Evolutionary conservation across 1,140 invertebrate genomes (phyloP), one percentile per base, ranked within the genome.

Genomic region (Lasioglossum albipes): DNA sequence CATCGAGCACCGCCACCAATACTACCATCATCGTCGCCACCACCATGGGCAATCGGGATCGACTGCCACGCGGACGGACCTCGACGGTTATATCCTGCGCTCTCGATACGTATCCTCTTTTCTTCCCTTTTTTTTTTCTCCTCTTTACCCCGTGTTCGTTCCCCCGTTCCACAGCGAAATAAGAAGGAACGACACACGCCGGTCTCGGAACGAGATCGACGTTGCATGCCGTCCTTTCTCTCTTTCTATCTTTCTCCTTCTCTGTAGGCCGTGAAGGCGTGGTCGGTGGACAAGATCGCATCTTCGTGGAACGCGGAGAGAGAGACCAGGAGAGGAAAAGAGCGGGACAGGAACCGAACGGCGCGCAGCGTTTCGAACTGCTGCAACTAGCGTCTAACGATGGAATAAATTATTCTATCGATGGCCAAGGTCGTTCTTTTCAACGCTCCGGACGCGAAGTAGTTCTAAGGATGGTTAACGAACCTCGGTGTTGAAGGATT

Each of bases 281-380:
- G 88, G 90, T 88, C 85, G 84, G 89, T 90, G 86, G 88, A 89
- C 89, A 88, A 91, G 90, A 91, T 91, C 87, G 89, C 87, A 89
- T 89, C 89, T 90, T 89, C 89, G 84, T 84, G 82, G 76, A 87
- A 88, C 87, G 87, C 84, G 64, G 84, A 79, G 84, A 87, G 86
- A 86, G 86, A 79, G 68, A 83, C 52, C 59, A 16, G 72, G 75
- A 81, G 84, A 73, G 59, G 12, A 22, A 42, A 12, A 31, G 64
- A 64, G 64, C 67, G 45, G 20, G 22, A 72, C 42, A 57, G 16
- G n/a, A 27, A 42, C 7, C 73, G 45, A 49, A 49, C 13, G 45
- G 45, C 45, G 45, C 45, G 9, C 45, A 13, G 10, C 45, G 45
- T 49, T 49, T 49, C 13, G 9, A 12, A 49, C 45, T 49, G 45